These are phyloP conservation scores for Echinops telfairi DNA, from an alignment of 2,113 vertebrate genomes.

Conservation along the genomic window DNA sequence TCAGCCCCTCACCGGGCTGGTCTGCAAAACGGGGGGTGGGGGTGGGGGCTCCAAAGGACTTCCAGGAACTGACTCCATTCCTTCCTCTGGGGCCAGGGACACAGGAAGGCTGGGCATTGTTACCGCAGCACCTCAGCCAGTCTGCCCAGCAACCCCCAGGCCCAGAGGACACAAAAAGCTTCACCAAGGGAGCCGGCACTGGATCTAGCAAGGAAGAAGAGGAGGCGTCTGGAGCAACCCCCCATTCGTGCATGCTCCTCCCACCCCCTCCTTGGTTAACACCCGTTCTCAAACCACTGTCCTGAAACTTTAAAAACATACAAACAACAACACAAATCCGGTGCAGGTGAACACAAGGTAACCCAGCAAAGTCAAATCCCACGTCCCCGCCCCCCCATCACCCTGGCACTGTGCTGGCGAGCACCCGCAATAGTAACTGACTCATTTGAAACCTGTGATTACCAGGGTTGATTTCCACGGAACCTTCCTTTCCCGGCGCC, in stretches of 20 bases:
- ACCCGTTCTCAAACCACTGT: conserved; percentile 78
- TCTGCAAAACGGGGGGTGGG: neutral
- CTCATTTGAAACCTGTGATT: conserved; percentile 92
- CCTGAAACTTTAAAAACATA: conserved; percentile 43
- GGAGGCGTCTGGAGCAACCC: conserved; percentile 49
- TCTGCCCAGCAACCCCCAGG: neutral
- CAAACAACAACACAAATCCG: conserved; percentile 3
- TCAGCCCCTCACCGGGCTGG: neutral
- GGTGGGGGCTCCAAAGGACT: neutral
- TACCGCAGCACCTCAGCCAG: neutral
- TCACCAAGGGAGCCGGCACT: neutral
- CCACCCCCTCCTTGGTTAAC: conserved; percentile 70
- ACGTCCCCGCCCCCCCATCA: conserved; percentile 77
- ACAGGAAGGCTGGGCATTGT: neutral
- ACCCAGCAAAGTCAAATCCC: conserved; percentile 79
- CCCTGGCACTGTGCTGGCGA: conserved; percentile 78
- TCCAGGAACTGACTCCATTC: neutral
- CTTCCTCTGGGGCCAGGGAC: neutral
- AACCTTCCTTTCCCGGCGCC: conserved; percentile 87
- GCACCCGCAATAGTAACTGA: conserved; percentile 88
- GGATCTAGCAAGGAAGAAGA: neutral
- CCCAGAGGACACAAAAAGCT: neutral
- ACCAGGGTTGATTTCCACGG: conserved; percentile 90
- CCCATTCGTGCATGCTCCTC: conserved; percentile 78
- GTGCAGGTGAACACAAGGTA: conserved; percentile 76